Conservation (phyloP, 2,888 invertebrate genomes). For the Oegoconia quadripuncta region DNA sequence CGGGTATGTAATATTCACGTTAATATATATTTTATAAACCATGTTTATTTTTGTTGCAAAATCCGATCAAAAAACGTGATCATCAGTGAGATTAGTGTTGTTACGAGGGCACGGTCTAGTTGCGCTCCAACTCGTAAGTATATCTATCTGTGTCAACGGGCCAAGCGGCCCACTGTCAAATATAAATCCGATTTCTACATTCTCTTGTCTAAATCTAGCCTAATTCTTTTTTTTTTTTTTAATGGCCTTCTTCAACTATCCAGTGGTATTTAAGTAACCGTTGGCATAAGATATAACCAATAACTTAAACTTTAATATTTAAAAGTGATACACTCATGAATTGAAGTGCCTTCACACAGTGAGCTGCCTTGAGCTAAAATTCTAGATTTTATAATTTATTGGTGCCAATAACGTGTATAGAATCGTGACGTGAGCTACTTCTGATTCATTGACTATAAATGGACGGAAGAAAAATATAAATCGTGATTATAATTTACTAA, state of each 20-base stretch:
- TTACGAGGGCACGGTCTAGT: constrained; percentile 31
- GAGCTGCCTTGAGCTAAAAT: constrained; percentile 26
- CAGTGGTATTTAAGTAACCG: too few species aligned
- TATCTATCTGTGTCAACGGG: constrained; percentile 33
- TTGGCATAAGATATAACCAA: too few species aligned
- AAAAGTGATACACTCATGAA: background rate
- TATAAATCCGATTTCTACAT: constrained; percentile 20
- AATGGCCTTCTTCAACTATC: too few species aligned
- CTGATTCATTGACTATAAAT: background rate
- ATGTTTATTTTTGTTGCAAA: too few species aligned
- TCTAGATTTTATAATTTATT: constrained; percentile 19
- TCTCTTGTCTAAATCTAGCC: too few species aligned
- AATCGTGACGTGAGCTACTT: background rate
- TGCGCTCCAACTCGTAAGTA: constrained; percentile 9
- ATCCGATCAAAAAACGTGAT: background rate
- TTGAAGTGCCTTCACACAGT: background rate
- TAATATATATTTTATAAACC: too few species aligned
- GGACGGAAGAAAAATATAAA: too few species aligned
- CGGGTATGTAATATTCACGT: too few species aligned
- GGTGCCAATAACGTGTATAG: background rate
- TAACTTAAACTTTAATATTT: too few species aligned
- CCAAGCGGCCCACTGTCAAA: constrained; percentile 26
- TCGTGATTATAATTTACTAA: too few species aligned
- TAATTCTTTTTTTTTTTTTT: too few species aligned
- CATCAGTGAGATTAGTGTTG: constrained; percentile 8